These are phyloP conservation scores for Pyrocoelia pectoralis DNA, from an alignment of 2,888 invertebrate genomes.

Conservation along the genomic window DNA sequence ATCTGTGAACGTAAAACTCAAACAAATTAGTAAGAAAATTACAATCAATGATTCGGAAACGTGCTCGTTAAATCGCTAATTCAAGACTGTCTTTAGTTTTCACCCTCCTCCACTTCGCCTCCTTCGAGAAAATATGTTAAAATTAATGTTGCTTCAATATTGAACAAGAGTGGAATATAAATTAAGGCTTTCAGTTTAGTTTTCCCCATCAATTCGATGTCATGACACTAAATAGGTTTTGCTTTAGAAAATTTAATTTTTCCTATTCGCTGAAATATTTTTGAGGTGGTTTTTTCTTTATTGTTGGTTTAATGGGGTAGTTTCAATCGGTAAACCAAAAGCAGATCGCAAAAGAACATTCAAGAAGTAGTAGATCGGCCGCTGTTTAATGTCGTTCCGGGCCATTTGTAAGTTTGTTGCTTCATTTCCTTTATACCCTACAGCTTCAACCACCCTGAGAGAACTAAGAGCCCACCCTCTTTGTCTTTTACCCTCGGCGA, in stretches of 20 bases:
- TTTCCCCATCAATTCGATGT: constrained; percentile 16
- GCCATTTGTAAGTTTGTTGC: constrained; percentile 60
- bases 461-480: constrained; percentile 31
- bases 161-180: constrained; percentile 42
- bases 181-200: constrained; percentile 32
- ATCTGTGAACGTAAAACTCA: constrained; percentile 39
- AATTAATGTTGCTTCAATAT: constrained; percentile 58
- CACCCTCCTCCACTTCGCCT: constrained; percentile 50
- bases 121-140: constrained; percentile 55
- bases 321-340: constrained; percentile 55
- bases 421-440: constrained; percentile 55
- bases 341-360: constrained; percentile 54
- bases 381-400: constrained; percentile 59
- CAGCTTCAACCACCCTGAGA: constrained; percentile 27
- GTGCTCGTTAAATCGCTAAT: constrained; percentile 50
- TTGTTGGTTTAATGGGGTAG: constrained; percentile 41
- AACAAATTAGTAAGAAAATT: constrained; percentile 59
- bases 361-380: constrained; percentile 50
- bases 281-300: constrained; percentile 12
- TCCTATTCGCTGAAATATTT: neutral
- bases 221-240: constrained; percentile 5
- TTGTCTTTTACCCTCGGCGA: constrained; percentile 24
- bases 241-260: neutral
- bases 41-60: constrained; percentile 59
- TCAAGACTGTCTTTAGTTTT: constrained; percentile 48